Conservation (phyloP, 2,888 invertebrate genomes). For the Stomorhina lunata region DNA sequence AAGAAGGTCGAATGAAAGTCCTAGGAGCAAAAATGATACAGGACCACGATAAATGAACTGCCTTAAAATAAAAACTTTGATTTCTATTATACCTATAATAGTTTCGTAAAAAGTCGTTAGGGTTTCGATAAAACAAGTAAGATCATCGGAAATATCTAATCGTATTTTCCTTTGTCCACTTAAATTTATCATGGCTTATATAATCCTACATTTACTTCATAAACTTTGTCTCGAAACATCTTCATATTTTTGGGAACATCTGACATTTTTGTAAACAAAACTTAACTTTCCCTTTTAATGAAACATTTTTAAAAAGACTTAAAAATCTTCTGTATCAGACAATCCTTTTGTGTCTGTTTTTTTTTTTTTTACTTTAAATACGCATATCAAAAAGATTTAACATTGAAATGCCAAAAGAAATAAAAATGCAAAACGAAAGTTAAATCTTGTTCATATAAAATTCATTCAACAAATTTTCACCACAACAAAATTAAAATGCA, state of each 20-base stretch:
- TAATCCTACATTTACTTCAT: not conserved
- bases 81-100: no score
- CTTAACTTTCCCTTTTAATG: conserved; percentile 49
- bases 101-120: no score
- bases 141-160: no score
- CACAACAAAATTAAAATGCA: not conserved
- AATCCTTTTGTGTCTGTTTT: not conserved
- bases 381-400: conserved; percentile 47
- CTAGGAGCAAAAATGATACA: no score
- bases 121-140: no score
- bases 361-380: no score
- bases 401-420: conserved; percentile 37
- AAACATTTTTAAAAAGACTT: conserved; percentile 1
- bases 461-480: conserved; percentile 30
- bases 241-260: not conserved
- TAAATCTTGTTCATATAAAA: no score
- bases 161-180: no score
- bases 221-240: conserved; percentile 2
- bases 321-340: not conserved
- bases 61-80: no score
- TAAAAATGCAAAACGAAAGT: conserved; percentile 43
- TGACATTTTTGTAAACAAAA: not conserved
- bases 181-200: no score
- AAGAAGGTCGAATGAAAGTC: no score
- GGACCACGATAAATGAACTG: no score